Percentiles rank a stretch among this genome's conserved stretches.
These are phyloP conservation scores for Aurelia coerulea DNA, from an alignment of 30 jellyfish, hydroid and myxozoan species.

Conservation along the genomic window DNA sequence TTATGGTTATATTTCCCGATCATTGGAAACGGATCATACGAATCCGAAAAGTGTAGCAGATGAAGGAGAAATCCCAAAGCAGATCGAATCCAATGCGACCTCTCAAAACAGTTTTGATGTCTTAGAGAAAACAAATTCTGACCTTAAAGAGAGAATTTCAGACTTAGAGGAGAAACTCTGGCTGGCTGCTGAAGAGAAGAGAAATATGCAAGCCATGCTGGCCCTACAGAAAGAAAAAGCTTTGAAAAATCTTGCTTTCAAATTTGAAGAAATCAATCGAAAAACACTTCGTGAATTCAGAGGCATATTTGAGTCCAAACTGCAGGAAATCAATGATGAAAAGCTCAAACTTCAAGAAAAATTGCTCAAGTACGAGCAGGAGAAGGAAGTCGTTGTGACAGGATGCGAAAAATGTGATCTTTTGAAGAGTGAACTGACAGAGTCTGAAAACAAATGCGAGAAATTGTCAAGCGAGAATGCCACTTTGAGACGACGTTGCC, in stretches of 20 bases:
- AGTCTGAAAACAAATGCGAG: not conserved
- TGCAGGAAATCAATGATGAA: constrained; percentile 62
- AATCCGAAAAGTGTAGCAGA: not conserved
- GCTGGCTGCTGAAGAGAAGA: constrained; percentile 67
- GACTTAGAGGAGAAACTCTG: constrained; percentile 48
- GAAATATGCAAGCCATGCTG: constrained; percentile 51
- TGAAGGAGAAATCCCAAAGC: not conserved
- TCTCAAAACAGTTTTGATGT: not conserved
- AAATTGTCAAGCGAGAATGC: constrained; percentile 24
- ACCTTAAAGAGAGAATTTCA: constrained; percentile 22
- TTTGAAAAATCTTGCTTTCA: constrained; percentile 54
- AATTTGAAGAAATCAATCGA: constrained; percentile 59
- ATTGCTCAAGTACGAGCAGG: constrained; percentile 11
- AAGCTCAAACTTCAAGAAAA: constrained; percentile 49
- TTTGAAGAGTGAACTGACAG: not conserved
- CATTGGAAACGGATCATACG: too few species aligned
- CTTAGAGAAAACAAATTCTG: constrained; percentile 19
- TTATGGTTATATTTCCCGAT: too few species aligned
- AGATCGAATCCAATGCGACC: not conserved
- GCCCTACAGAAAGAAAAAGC: constrained; percentile 63
- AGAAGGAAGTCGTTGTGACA: not conserved
- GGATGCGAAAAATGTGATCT: constrained; percentile 7
- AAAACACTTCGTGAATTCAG: constrained; percentile 61
- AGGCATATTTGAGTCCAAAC: constrained; percentile 42
- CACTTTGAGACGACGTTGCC: constrained; percentile 38